Evolutionary conservation across 2,888 invertebrate genomes (phyloP), one percentile per base, ranked within the genome.

Genomic region (Ormyrus labotus): DNA sequence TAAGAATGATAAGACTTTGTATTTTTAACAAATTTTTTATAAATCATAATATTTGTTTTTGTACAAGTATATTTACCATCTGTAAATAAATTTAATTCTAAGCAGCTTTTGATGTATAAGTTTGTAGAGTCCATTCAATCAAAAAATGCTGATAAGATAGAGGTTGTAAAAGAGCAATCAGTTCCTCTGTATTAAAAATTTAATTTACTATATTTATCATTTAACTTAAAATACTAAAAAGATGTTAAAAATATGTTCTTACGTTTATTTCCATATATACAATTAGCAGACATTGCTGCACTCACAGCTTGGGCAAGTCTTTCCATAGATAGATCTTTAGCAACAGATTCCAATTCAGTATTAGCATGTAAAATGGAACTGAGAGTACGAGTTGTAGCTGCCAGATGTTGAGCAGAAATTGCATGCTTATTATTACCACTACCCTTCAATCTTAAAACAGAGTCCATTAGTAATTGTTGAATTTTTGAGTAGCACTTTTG

Each of bases 231-330:
- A 61, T 53, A 6, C 61, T 82, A 91, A 90, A 51, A 75, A 65
- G 57, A 64, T 34, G 34, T 51, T 53, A 34, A 34, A 55, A 45
- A 70, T 57, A 53, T 34, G 63, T 73, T 85, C 87, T n/a, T 88
- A 92, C 95, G 95, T 84, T 95, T 93, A 89, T 96, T 96, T 47
- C 96, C 96, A 88, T 95, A 95, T 64, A 97, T 94, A 89, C 96
- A 96, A 81, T 95, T 95, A 48, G 95, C 94, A 19, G 95, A 94
- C 53, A 96, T 91, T 0, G 96, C 95, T 11, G 97, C 95, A 90
- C 97, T 97, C 0, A 97, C 93, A 0, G 96, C 94, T 89, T 97
- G 97, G 0, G 96, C 96, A 84, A 96, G 93, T 86, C 97, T 92
- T 89, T 97, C 96, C 81, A 97, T 86, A 4, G 90, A 87, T 34